Evolutionary conservation across 2,888 invertebrate species (phyloP).

Genomic region (Archips xylosteana): DNA sequence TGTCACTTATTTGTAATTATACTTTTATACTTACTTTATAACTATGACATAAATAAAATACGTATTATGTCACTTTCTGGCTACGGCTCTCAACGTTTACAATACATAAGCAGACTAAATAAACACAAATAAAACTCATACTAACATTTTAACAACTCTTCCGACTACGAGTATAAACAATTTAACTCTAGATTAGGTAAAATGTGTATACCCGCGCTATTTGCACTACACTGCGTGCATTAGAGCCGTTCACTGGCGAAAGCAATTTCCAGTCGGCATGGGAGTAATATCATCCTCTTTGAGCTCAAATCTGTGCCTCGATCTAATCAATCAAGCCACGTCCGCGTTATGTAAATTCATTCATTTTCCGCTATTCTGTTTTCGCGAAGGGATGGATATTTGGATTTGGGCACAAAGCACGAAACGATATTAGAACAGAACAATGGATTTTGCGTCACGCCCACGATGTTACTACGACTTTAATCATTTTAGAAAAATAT

Average conservation of each 20-base stretch:
- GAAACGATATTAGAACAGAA: constrained; percentile 14
- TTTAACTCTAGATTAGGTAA: neutral
- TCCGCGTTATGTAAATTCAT: constrained; percentile 53
- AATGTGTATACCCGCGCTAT: constrained; percentile 3
- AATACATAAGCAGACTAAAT: neutral
- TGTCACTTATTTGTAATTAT: neutral
- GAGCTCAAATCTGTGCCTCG: constrained; percentile 56
- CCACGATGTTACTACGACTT: neutral
- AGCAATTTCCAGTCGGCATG: constrained; percentile 53
- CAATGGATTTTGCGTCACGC: constrained; percentile 2
- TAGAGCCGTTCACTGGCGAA: constrained; percentile 32
- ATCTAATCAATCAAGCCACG: constrained; percentile 59
- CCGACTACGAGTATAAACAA: neutral
- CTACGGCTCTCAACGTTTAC: too few relatives aligned
- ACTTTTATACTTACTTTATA: neutral
- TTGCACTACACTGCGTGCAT: constrained; percentile 14
- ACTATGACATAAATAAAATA: too few relatives aligned
- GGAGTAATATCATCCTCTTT: constrained; percentile 58
- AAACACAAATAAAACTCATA: neutral
- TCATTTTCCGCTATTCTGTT: constrained; percentile 31
- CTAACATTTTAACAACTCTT: neutral
- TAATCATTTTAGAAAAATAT: neutral
- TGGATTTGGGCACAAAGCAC: constrained; percentile 20
- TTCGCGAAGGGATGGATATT: constrained; percentile 21
- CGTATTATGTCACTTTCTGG: too few relatives aligned